Evolutionary conservation across 2,888 invertebrate genomes (phyloP).

Genomic region (Harpalus rufipes): DNA sequence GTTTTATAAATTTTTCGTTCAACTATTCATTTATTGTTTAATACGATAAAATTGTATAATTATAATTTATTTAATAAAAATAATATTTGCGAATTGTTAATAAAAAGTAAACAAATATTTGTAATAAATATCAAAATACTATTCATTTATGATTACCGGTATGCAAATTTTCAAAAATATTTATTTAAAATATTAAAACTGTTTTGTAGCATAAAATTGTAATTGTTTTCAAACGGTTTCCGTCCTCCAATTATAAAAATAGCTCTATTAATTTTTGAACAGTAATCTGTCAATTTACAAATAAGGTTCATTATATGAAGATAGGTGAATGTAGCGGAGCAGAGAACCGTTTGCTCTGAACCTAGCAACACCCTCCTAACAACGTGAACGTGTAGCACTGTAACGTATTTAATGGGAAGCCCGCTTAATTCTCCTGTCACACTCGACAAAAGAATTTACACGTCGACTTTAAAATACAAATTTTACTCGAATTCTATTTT

Average conservation of each 20-base stretch:
- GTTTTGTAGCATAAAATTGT: background rate
- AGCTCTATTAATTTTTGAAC: slow-evolving; percentile 31
- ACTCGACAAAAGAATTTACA: slow-evolving; percentile 38
- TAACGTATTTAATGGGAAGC: slow-evolving; percentile 26
- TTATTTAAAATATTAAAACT: slow-evolving; percentile 28
- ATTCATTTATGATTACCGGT: slow-evolving; percentile 4
- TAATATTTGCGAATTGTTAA: background rate
- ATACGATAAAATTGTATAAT: background rate
- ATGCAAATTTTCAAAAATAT: background rate
- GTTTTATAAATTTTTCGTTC: background rate
- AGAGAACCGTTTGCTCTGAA: background rate
- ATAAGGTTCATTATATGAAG: slow-evolving; percentile 49
- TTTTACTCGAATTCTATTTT: background rate
- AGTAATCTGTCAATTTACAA: slow-evolving; percentile 43
- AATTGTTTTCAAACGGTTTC: background rate
- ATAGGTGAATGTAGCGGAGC: slow-evolving; percentile 9
- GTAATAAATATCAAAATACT: background rate
- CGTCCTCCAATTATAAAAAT: slow-evolving; percentile 27
- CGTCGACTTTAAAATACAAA: slow-evolving; percentile 19
- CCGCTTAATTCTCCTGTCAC: slow-evolving; percentile 39
- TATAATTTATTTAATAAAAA: background rate
- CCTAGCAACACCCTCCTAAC: slow-evolving; percentile 46
- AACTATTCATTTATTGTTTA: background rate
- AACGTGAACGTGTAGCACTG: slow-evolving; percentile 18
- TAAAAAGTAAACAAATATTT: slow-evolving; percentile 5